Evolutionary conservation across 1,140 invertebrate species (phyloP), one percentile per base, ranked within the genome.

Genomic region (Brachionus paranguensis): DNA sequence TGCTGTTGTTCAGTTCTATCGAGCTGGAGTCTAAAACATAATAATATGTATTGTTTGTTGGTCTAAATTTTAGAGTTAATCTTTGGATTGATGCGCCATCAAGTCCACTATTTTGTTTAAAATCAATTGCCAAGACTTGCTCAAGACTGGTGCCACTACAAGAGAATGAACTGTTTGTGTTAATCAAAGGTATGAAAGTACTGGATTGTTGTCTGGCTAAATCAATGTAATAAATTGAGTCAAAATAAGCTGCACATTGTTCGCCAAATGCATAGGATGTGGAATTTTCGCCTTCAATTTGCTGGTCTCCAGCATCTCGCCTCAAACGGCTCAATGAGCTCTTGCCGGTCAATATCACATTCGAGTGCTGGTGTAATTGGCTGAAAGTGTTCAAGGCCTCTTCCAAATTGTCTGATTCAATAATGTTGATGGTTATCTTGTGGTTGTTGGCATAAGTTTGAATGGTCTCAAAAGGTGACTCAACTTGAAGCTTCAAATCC

Each of bases 191-290:
- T 47, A 76, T 50, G 27, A 37, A 47, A 50, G 45, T 76, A 50
- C 72, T 76, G 14, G 72, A 50, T 76, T 76, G 72, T n/a, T 47
- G 47, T 47, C 27, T 76, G 2, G 72, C 17, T 14, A 50, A 50
- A 53, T 76, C 72, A n/a, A 50, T 76, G 72, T 27, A 76, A 47
- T 47, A 76, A 50, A 76, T 29, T 5, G 72, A 47, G 14, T 76
- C 72, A 53, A 76, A 76, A 76, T 17, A 76, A 53, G 72, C 72
- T 12, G 72, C 72, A 50, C 72, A 76, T 76, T 76, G 27, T 27
- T 76, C 72, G 27, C 72, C 72, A 76, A 50, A 76, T 10, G 27
- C 43, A 50, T 33, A 76, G 1, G 33, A 27, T 43, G 72, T 76
- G 24, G 41, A 50, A 76, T 76, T 76, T 50, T 4, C 43, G 12